These are phyloP conservation scores for Megalops cyprinoides DNA, from an alignment of 2,797 vertebrate species.

Conservation along the genomic window DNA sequence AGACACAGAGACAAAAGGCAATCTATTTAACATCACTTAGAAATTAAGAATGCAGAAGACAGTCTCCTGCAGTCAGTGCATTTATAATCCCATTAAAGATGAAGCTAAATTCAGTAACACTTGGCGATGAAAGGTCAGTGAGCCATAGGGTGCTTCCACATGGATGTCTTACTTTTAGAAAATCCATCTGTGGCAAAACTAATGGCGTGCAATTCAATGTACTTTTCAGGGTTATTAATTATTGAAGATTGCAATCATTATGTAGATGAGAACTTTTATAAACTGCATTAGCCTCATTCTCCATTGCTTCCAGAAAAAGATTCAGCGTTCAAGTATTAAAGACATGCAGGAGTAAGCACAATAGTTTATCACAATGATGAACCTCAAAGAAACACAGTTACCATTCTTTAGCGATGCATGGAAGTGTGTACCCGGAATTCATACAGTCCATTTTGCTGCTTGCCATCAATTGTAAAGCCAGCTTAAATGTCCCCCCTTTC, in stretches of 20 bases:
- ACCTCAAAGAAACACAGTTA: not conserved
- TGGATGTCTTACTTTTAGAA: conserved; percentile 24
- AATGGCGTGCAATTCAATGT: not conserved
- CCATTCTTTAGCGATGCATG: not conserved
- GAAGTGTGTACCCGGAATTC: not conserved
- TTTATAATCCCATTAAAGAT: conserved; percentile 29
- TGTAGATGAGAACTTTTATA: conserved; percentile 10
- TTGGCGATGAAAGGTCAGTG: conserved; percentile 26
- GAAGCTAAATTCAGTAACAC: conserved; percentile 27
- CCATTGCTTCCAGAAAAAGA: not conserved
- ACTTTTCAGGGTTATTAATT: conserved; percentile 16
- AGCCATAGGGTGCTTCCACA: conserved; percentile 15
- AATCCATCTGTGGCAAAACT: conserved; percentile 13
- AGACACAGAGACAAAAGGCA: not conserved
- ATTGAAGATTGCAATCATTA: conserved; percentile 18
- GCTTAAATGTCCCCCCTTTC: not conserved
- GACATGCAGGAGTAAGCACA: not conserved
- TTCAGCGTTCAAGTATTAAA: not conserved
- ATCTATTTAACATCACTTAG: conserved; percentile 2
- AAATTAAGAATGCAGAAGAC: conserved; percentile 6
- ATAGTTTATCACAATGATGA: not conserved
- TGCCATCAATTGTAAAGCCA: not conserved
- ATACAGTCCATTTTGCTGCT: not conserved
- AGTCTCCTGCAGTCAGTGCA: not conserved
- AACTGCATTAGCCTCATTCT: conserved; percentile 20